phyloP scores from a whole-genome alignment of 2,797 vertebrate genomes.

The Gymnopithys bicolor region DNA sequence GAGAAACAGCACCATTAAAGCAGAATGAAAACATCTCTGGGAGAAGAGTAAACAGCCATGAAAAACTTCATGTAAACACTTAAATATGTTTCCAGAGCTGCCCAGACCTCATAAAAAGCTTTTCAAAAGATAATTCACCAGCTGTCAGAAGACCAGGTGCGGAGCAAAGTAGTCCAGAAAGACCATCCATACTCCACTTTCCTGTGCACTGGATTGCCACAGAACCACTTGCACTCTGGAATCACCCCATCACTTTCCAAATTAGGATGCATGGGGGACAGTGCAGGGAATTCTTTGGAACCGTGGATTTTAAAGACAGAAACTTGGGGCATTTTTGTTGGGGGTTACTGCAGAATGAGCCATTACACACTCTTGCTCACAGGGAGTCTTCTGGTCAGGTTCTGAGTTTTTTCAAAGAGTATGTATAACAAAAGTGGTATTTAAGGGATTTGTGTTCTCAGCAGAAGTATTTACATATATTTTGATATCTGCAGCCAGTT shows the following conservation, averaged over 20 bases:
- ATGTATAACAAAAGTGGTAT: neutral
- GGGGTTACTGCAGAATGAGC: neutral
- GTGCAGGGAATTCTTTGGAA: conserved; percentile 8
- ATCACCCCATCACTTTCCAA: neutral
- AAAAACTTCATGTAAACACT: conserved; percentile 46
- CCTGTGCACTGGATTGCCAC: conserved; percentile 1
- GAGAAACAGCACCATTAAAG: conserved; percentile 50
- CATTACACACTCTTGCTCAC: neutral
- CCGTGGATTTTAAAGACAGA: neutral
- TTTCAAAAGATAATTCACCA: conserved; percentile 66
- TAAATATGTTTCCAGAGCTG: conserved; percentile 36
- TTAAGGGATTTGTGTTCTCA: conserved; percentile 12
- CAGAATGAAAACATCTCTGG: conserved; percentile 47
- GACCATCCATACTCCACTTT: neutral
- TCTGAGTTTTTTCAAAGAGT: neutral
- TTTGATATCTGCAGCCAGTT: neutral
- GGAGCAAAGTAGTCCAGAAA: conserved; percentile 43
- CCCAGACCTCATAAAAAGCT: conserved; percentile 54
- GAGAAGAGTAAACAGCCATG: conserved; percentile 42
- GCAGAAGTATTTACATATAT: neutral
- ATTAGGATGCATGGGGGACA: neutral
- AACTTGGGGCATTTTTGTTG: neutral
- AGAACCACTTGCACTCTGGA: neutral
- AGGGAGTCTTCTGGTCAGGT: neutral
- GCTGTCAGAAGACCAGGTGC: conserved; percentile 47